Percentiles rank a stretch among this genome's conserved stretches.
phyloP scores from a whole-genome alignment of 2,797 vertebrate species.

The Poecilia wingei region DNA sequence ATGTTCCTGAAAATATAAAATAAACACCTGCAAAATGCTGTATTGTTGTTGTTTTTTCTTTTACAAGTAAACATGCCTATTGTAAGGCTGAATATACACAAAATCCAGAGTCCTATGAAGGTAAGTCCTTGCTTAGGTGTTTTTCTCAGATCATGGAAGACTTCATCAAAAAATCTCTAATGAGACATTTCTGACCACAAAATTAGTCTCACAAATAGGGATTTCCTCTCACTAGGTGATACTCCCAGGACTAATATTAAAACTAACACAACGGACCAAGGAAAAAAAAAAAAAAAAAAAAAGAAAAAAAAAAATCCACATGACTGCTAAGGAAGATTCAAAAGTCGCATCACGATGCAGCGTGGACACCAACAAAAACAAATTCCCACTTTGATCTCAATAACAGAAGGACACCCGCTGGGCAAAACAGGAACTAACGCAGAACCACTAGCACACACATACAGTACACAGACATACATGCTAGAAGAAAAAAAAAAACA shows the following conservation, averaged over 20 bases:
- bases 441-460: slow-evolving; percentile 27
- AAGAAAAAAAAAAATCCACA: neutral
- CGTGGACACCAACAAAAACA: slow-evolving; percentile 19
- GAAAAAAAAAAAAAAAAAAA: neutral
- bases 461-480: slow-evolving; percentile 45
- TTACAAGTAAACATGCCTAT: neutral
- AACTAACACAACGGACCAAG: neutral
- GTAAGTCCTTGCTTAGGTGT: neutral
- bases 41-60: neutral
- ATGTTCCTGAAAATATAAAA: neutral
- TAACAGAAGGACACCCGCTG: neutral
- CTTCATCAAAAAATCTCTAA: neutral
- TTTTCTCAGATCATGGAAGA: neutral
- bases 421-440: slow-evolving; percentile 24
- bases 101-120: neutral
- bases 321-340: slow-evolving; percentile 21
- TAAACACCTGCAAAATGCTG: neutral
- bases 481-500: slow-evolving; percentile 21
- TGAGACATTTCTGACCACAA: neutral
- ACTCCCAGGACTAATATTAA: neutral
- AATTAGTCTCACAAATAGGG: neutral
- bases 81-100: neutral
- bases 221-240: slow-evolving; percentile 1
- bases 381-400: slow-evolving; percentile 8
- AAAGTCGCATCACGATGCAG: slow-evolving; percentile 9